A percentile compares a stretch with the other conserved stretches of the same genome.
These are phyloP conservation scores for Copidosoma floridanum DNA, from an alignment of 1,140 invertebrate genomes.

Conservation along the genomic window DNA sequence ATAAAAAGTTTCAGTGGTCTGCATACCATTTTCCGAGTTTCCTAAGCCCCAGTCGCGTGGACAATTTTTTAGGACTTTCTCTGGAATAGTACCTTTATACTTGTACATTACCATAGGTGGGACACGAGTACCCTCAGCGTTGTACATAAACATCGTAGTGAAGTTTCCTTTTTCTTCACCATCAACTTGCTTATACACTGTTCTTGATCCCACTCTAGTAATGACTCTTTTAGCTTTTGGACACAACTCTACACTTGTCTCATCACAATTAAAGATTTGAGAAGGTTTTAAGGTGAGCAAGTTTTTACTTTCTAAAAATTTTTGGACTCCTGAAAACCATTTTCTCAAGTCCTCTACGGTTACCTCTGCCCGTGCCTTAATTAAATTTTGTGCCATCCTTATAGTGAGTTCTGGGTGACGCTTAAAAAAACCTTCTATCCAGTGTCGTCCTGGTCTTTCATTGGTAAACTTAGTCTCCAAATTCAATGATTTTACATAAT, in stretches of 20 bases:
- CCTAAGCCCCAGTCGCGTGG: too few relatives aligned
- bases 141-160: slow-evolving; percentile 39
- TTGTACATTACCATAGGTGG: slow-evolving; percentile 34
- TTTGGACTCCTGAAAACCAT: slow-evolving; percentile 19
- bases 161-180: slow-evolving; percentile 32
- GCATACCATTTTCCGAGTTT: too few relatives aligned
- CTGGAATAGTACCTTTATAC: slow-evolving; percentile 34
- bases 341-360: slow-evolving; percentile 21
- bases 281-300: slow-evolving; percentile 12
- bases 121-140: slow-evolving; percentile 29
- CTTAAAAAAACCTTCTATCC: slow-evolving; percentile 18
- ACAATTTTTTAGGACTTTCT: slow-evolving; percentile 22
- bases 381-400: slow-evolving; percentile 21
- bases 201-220: slow-evolving; percentile 34
- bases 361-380: slow-evolving; percentile 10
- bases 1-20: too few relatives aligned
- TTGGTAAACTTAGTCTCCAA: slow-evolving; percentile 24
- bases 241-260: slow-evolving; percentile 35
- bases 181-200: slow-evolving; percentile 38
- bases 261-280: slow-evolving; percentile 29
- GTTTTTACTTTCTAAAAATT: slow-evolving; percentile 17
- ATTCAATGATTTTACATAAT: slow-evolving; percentile 11
- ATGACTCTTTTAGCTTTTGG: slow-evolving; percentile 37
- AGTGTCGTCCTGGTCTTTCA: slow-evolving; percentile 23
- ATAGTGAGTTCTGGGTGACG: slow-evolving; percentile 20